Evolutionary conservation across 2,797 vertebrate species (phyloP).

Genomic region (Pogonophryne albipinna): DNA sequence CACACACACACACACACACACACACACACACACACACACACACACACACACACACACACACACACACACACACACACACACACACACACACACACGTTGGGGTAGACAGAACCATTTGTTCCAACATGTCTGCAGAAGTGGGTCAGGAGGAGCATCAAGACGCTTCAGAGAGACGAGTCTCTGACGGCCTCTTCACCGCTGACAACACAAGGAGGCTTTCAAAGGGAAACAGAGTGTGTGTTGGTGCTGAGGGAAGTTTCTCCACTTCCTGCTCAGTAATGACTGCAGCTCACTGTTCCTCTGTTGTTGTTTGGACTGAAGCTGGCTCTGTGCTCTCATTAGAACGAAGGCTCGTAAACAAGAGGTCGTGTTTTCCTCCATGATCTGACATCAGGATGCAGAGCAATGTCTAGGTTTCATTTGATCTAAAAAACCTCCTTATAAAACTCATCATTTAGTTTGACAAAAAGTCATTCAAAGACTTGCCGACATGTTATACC

Average conservation of each 20-base stretch:
- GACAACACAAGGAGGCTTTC: slow-evolving; percentile 51
- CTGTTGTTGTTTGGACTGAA: slow-evolving; percentile 58
- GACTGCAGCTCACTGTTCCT: slow-evolving; percentile 46
- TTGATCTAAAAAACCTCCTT: no score
- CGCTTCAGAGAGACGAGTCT: slow-evolving; percentile 68
- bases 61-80: no score
- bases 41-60: no score
- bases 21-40: no score
- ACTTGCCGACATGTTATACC: no score
- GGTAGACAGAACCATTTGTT: slow-evolving; percentile 58
- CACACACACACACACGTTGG: no score
- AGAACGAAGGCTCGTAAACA: no score
- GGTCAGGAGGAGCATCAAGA: slow-evolving; percentile 74
- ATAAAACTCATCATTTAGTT: no score
- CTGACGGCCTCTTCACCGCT: slow-evolving; percentile 64
- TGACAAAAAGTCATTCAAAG: no score
- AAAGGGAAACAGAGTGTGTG: slow-evolving; percentile 58
- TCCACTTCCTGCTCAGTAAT: slow-evolving; percentile 57
- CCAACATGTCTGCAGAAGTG: slow-evolving; percentile 73
- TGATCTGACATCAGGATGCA: slow-evolving; percentile 27
- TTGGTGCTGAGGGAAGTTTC: slow-evolving; percentile 65
- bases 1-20: no score
- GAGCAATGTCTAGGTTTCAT: slow-evolving; percentile 24
- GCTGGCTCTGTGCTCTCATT: slow-evolving; percentile 37
- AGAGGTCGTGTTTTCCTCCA: neutral